Percentiles rank a stretch among this genome's conserved stretches.
Conservation (phyloP, 2,888 invertebrate species). For the Cataglyphis rosenhaueri region DNA sequence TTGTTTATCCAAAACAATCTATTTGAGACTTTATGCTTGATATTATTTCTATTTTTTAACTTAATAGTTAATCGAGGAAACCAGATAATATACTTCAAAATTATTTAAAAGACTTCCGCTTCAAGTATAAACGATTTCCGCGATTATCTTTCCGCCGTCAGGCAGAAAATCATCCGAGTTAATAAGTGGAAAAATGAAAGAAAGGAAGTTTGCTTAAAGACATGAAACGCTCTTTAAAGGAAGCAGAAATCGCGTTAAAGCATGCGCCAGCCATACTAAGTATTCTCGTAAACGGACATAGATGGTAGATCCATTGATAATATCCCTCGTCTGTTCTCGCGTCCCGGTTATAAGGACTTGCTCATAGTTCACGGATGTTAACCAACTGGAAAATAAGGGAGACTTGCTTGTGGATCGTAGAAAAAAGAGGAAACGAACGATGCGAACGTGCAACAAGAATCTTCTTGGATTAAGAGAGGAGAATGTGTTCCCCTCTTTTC, state of each 20-base stretch:
- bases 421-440: conserved; percentile 57
- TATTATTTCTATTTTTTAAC: background rate
- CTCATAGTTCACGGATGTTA: conserved; percentile 76
- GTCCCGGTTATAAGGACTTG: conserved; percentile 67
- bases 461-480: conserved; percentile 34
- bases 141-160: conserved; percentile 34
- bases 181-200: conserved; percentile 64
- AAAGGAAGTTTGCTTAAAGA: conserved; percentile 48
- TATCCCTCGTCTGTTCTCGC: conserved; percentile 75
- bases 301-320: conserved; percentile 78
- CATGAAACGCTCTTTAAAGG: conserved; percentile 61
- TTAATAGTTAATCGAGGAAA: conserved; percentile 3
- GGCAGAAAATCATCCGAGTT: conserved; percentile 56
- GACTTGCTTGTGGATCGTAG: conserved; percentile 58
- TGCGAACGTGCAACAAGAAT: conserved; percentile 41
- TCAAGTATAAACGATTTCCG: conserved; percentile 17
- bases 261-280: conserved; percentile 53
- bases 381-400: conserved; percentile 76
- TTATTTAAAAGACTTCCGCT: conserved; percentile 13
- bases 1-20: background rate
- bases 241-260: conserved; percentile 60
- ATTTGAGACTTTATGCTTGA: background rate
- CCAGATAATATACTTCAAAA: conserved; percentile 2
- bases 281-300: conserved; percentile 60
- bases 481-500: background rate